Percentiles rank a stretch among this genome's conserved stretches.
Conservation (phyloP, 1,140 invertebrate species). For the Drosophila pruinosa region DNA sequence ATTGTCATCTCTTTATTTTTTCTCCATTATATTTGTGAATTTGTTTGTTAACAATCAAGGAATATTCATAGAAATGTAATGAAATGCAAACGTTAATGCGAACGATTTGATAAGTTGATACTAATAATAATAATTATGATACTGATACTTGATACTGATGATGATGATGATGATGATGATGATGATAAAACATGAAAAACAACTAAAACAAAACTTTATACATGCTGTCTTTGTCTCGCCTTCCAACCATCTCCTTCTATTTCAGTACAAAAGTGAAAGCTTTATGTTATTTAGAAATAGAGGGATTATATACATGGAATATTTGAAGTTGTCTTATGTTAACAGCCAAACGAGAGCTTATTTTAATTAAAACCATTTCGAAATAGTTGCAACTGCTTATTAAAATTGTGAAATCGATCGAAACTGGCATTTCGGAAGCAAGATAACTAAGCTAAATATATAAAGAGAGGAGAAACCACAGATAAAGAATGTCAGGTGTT, state of each 20-base stretch:
- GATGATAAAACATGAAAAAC: slow-evolving; percentile 41
- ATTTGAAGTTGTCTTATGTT: not conserved
- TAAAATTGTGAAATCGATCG: not conserved
- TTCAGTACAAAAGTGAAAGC: slow-evolving; percentile 54
- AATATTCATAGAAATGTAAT: slow-evolving; percentile 43
- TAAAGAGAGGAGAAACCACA: no score
- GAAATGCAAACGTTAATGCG: slow-evolving; percentile 8
- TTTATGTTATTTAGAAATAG: not conserved
- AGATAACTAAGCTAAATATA: not conserved
- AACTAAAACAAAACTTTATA: slow-evolving; percentile 34
- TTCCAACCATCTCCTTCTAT: slow-evolving; percentile 21
- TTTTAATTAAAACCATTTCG: not conserved
- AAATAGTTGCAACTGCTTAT: not conserved
- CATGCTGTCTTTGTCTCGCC: slow-evolving; percentile 35
- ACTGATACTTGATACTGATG: slow-evolving; percentile 48
- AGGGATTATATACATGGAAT: slow-evolving; percentile 8
- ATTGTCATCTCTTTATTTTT: slow-evolving; percentile 11
- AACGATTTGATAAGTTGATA: slow-evolving; percentile 54
- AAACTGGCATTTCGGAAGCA: not conserved
- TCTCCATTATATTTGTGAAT: slow-evolving; percentile 15
- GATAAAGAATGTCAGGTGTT: no score
- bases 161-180: slow-evolving; percentile 57
- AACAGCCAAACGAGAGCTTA: not conserved
- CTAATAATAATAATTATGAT: slow-evolving; percentile 57
- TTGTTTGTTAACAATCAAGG: slow-evolving; percentile 40